Percentiles rank a stretch among this genome's conserved stretches.
Conservation (phyloP, 64 coral and sea anemone species). For the Stichodactyla helianthus region DNA sequence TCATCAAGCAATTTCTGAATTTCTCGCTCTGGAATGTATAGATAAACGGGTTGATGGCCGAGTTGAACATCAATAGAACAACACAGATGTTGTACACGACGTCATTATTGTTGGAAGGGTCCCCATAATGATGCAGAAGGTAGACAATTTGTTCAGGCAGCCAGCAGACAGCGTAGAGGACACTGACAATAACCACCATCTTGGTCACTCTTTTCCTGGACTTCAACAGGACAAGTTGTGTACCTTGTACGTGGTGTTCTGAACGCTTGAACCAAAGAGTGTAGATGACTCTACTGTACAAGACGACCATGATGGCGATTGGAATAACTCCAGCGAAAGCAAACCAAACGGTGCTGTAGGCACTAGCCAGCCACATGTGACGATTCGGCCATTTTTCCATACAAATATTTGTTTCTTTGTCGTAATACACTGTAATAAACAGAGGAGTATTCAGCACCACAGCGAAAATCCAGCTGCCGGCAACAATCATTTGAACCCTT, state of each 20-base stretch:
- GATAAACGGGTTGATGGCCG: conserved; percentile 37
- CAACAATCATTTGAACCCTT: too few relatives aligned
- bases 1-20: not conserved
- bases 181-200: conserved; percentile 28
- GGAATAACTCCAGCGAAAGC: not conserved
- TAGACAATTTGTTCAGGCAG: too few relatives aligned
- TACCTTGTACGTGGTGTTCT: not conserved
- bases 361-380: not conserved
- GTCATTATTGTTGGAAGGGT: too few relatives aligned
- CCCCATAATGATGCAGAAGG: not conserved
- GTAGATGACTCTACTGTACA: conserved; percentile 9
- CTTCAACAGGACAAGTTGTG: not conserved
- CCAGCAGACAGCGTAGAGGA: conserved; percentile 33
- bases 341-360: not conserved
- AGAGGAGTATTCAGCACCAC: too few relatives aligned
- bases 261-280: conserved; percentile 22
- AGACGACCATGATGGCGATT: not conserved
- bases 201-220: conserved; percentile 30
- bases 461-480: too few relatives aligned
- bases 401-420: not conserved
- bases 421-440: too few relatives aligned
- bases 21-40: conserved; percentile 45
- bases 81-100: conserved; percentile 2
- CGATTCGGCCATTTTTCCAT: not conserved
- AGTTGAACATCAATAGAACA: conserved; percentile 27